Base-by-base conservation (phyloP, 1,140 invertebrate species). In the Drosophila melanica region DNA sequence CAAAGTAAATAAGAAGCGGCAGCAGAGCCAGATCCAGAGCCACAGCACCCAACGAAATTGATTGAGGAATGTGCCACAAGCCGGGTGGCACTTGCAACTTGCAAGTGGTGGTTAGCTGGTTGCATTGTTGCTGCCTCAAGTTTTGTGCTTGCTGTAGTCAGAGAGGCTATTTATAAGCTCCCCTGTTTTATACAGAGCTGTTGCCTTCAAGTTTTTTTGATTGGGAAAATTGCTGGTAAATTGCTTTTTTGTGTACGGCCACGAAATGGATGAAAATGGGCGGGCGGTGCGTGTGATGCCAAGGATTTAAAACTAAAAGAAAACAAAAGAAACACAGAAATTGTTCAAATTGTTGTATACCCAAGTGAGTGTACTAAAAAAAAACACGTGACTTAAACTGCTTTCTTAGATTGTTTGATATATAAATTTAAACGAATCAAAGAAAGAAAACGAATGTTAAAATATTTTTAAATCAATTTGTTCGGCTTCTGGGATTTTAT, bases 1-100 rank as follows among this genome's bases (percentile, higher is more conserved):
- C 82, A 87, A 89, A 87, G 82, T 87, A 87, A 87, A 87, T 87
- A 87, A 87, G 79, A 87, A 82, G 80, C 63, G 63, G 39, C 58
- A 60, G 16, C 42, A 51, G 58, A 41, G 50, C 47, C 39, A 63
- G 75, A 62, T 53, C 27, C 50, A 78, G 55, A 50, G 58, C 45
- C 18, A 16, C 65, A 57, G 75, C 47, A 63, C 44, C 67, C 71
- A 77, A 75, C 84, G 45, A 87, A 87, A 87, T 87, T 87, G 82
- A 87, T 87, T 87, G 82, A 89, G 68, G 82, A 87, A 87, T 87
- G 81, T 48, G 70, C 79, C 82, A 68, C 78, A 86, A 57, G 64
- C 58, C 65, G 66, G 72, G 66, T 75, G 66, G 70, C 64, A 67
- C 37, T 53, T 59, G 63, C 63, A 41, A 65, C 59, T 47, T 20